Percentiles rank a stretch among this genome's conserved stretches.
Evolutionary conservation across 2,113 vertebrate genomes (phyloP).

Genomic region (Callaeas wilsoni): DNA sequence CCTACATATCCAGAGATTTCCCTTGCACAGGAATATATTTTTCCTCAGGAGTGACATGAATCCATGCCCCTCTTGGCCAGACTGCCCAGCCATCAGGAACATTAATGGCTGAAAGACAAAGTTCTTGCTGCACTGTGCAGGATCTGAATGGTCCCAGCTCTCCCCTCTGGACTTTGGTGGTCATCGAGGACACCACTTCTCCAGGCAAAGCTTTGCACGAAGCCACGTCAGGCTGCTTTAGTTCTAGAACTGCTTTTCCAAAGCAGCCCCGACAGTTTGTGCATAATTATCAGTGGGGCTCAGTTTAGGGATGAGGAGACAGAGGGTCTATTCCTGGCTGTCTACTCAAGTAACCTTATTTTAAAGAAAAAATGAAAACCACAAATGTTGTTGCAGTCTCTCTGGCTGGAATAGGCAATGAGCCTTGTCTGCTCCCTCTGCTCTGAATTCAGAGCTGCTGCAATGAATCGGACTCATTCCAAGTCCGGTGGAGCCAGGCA

Average conservation of each 20-base stretch:
- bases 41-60: not conserved
- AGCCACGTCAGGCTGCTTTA: not conserved
- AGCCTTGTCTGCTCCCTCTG: conserved; percentile 43
- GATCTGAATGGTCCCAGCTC: not conserved
- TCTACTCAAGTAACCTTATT: not conserved
- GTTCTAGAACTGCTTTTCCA: not conserved
- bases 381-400: not conserved
- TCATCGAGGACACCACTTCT: accelerated
- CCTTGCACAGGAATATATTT: not conserved
- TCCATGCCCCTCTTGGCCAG: not conserved
- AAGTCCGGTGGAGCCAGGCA: conserved; percentile 9
- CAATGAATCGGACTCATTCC: conserved; percentile 40
- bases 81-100: not conserved
- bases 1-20: not conserved
- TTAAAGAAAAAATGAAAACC: not conserved
- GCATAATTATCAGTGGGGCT: not conserved
- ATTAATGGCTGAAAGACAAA: not conserved
- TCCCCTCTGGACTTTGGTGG: not conserved
- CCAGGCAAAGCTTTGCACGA: not conserved
- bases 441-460: conserved; percentile 52
- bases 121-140: not conserved
- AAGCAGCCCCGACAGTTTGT: not conserved
- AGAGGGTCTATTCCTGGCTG: not conserved
- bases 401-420: conserved; percentile 38
- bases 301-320: not conserved